A percentile compares a stretch with the other conserved stretches of the same genome.
Evolutionary conservation across 2,888 invertebrate genomes (phyloP).

Genomic region (Dicycla oo): DNA sequence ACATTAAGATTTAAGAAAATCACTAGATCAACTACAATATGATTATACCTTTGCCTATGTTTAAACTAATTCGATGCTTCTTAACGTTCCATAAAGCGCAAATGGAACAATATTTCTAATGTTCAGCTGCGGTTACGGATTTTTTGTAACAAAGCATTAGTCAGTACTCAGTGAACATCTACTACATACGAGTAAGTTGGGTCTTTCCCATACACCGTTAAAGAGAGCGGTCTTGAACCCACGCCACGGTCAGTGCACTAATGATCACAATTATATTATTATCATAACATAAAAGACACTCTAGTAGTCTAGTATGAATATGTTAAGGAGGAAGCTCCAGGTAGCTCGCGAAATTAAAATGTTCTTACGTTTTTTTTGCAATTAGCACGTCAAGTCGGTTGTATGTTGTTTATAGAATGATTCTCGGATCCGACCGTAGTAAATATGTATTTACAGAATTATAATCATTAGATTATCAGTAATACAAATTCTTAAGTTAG

Average conservation of each 20-base stretch:
- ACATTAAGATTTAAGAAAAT: background rate
- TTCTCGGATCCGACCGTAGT: no score
- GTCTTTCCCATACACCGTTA: conserved; percentile 54
- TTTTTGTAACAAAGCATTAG: conserved; percentile 35
- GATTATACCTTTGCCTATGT: background rate
- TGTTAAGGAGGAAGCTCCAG: no score
- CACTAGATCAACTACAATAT: background rate
- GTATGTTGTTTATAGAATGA: no score
- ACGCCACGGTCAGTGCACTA: conserved; percentile 42
- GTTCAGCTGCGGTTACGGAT: conserved; percentile 12
- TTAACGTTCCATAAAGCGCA: conserved; percentile 7
- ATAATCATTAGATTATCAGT: no score
- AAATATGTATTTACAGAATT: no score
- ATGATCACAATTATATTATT: conserved; percentile 37
- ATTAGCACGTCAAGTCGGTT: no score
- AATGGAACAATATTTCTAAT: conserved; percentile 14
- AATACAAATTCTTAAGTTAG: no score
- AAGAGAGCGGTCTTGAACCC: conserved; percentile 33
- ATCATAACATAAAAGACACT: background rate
- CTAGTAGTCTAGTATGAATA: background rate
- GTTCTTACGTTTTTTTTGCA: no score
- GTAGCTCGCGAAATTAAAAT: no score
- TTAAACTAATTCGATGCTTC: conserved; percentile 1
- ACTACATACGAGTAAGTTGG: conserved; percentile 15
- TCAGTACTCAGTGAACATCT: conserved; percentile 14